phyloP scores from a whole-genome alignment of 2,797 vertebrate genomes.

The Falco berigora region DNA sequence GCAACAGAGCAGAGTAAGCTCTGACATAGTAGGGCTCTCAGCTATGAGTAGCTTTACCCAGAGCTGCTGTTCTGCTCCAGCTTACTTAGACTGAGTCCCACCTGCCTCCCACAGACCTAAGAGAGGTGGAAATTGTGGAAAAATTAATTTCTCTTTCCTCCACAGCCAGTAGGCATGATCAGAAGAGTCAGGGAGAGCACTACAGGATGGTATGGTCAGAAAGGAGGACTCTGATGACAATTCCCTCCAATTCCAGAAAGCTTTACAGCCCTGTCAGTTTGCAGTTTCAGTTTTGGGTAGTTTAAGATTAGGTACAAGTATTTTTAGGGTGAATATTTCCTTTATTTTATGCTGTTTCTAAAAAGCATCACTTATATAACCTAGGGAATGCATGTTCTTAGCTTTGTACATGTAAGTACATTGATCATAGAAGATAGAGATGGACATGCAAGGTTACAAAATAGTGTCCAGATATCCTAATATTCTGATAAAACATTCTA shows the following conservation, averaged over 20 bases:
- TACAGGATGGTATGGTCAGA: background rate
- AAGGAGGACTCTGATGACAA: background rate
- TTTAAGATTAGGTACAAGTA: background rate
- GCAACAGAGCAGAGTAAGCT: background rate
- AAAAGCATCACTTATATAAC: background rate
- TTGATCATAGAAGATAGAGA: background rate
- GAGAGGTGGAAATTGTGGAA: background rate
- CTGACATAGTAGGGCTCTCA: background rate
- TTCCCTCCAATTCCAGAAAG: background rate
- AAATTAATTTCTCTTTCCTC: background rate
- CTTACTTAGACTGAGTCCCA: background rate
- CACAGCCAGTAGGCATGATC: background rate
- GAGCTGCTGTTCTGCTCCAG: background rate
- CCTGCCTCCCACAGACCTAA: background rate
- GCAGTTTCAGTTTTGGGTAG: background rate
- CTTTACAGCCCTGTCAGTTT: background rate
- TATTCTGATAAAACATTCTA: background rate
- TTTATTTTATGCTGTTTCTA: background rate
- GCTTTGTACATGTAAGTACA: background rate
- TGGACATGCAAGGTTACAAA: background rate
- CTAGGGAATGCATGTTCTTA: background rate
- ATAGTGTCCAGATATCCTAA: background rate
- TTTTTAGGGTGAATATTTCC: background rate
- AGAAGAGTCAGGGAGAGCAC: background rate
- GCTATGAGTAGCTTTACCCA: background rate